These are phyloP conservation scores for Torymus tubicola DNA, from an alignment of 2,888 invertebrate genomes.

Conservation along the genomic window DNA sequence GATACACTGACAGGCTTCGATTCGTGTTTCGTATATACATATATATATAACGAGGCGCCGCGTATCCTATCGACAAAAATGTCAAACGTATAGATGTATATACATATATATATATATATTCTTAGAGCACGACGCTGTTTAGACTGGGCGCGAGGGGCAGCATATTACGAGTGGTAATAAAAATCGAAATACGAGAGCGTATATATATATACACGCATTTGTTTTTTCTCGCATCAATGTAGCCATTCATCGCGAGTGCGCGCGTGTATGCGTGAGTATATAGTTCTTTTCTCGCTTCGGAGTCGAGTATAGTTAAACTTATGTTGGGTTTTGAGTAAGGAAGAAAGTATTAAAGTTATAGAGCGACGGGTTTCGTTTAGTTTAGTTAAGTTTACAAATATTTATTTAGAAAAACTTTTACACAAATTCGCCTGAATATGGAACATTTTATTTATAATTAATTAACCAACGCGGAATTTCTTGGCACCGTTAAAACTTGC, in stretches of 20 bases:
- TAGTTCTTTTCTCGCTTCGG: constrained; percentile 7
- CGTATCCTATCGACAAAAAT: constrained; percentile 32
- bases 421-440: no score
- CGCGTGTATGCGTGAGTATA: background rate
- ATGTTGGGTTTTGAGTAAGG: background rate
- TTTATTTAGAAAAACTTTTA: no score
- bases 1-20: constrained; percentile 37
- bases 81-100: constrained; percentile 8
- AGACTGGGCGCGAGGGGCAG: no score
- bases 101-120: background rate
- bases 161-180: constrained; percentile 17
- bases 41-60: constrained; percentile 3
- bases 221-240: constrained; percentile 50
- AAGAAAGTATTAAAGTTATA: no score
- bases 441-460: no score
- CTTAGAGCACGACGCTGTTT: background rate
- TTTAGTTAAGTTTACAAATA: no score
- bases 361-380: no score
- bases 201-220: constrained; percentile 28
- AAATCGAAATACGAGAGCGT: constrained; percentile 48
- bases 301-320: background rate
- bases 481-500: no score
- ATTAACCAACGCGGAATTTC: no score
- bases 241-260: constrained; percentile 43
- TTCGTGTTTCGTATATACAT: background rate